Evolutionary conservation across 1,140 invertebrate genomes (phyloP).

Genomic region (Drosophila murphyi): DNA sequence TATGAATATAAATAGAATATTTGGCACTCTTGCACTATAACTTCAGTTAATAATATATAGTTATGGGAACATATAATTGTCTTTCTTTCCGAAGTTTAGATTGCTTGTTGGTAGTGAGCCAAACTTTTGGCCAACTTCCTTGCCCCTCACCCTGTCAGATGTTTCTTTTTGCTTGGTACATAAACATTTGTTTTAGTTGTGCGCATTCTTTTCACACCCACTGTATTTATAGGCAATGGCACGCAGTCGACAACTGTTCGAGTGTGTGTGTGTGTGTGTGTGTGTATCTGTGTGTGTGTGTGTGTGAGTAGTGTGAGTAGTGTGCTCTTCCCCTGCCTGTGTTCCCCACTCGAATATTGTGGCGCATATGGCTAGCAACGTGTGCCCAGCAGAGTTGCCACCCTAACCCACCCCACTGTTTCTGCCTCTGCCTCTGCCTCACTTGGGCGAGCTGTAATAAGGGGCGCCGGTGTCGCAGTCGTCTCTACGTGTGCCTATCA

Average conservation of each 20-base stretch:
- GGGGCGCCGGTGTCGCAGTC: too few relatives aligned
- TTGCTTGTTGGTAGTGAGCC: too few relatives aligned
- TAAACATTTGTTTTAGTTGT: too few relatives aligned
- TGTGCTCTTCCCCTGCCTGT: background rate
- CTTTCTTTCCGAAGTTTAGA: too few relatives aligned
- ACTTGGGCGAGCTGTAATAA: conserved; percentile 8
- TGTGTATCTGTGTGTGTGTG: background rate
- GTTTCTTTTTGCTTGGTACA: too few relatives aligned
- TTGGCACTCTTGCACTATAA: too few relatives aligned
- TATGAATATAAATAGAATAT: too few relatives aligned
- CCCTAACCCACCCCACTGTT: conserved; percentile 3
- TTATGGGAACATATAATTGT: too few relatives aligned
- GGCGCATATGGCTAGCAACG: conserved; percentile 69
- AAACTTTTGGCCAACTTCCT: too few relatives aligned
- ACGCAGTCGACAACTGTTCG: conserved; percentile 15
- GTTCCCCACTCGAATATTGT: conserved; percentile 27
- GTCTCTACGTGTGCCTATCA: conserved; percentile 43
- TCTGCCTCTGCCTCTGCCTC: background rate
- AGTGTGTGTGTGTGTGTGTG: background rate
- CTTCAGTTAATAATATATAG: too few relatives aligned
- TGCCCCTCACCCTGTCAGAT: too few relatives aligned
- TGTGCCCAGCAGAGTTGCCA: conserved; percentile 45
- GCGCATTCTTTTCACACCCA: conserved; percentile 2
- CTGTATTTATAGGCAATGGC: conserved; percentile 34
- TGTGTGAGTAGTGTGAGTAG: too few relatives aligned